These are phyloP conservation scores for Pseudococcus viburni DNA, from an alignment of 2,888 invertebrate species.

Conservation along the genomic window DNA sequence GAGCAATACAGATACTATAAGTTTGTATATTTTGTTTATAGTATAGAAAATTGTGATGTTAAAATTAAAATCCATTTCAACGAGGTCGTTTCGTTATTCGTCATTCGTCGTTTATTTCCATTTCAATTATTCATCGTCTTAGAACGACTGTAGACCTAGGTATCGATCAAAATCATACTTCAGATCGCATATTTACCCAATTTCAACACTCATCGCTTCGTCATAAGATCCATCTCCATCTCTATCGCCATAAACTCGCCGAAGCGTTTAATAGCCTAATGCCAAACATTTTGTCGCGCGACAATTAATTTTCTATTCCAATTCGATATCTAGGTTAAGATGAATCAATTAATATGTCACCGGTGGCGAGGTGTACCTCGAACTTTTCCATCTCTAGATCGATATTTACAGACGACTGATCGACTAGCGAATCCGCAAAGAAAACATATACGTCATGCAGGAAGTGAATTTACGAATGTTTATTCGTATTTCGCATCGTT, in stretches of 20 bases:
- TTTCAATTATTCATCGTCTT: background rate
- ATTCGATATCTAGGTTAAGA: constrained; percentile 42
- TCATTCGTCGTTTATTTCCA: background rate
- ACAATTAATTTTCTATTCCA: constrained; percentile 34
- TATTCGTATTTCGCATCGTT: constrained; percentile 8
- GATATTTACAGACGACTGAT: constrained; percentile 23
- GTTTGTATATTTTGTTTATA: background rate
- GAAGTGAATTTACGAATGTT: constrained; percentile 38
- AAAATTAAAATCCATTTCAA: constrained; percentile 2
- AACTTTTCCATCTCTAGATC: background rate
- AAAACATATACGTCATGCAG: constrained; percentile 20
- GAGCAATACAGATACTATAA: background rate
- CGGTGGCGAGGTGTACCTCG: background rate
- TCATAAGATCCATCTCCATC: background rate
- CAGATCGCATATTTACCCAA: background rate
- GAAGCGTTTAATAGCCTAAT: constrained; percentile 41
- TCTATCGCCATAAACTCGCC: background rate
- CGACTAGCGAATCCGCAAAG: background rate
- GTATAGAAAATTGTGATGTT: constrained; percentile 3
- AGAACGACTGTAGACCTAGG: background rate
- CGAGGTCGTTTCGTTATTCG: background rate
- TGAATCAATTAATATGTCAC: constrained; percentile 16
- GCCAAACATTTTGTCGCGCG: constrained; percentile 22
- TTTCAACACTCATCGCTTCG: background rate
- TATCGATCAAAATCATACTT: background rate